phyloP scores from a whole-genome alignment of 2,113 vertebrate genomes.

The Aspidoscelis tigris region DNA sequence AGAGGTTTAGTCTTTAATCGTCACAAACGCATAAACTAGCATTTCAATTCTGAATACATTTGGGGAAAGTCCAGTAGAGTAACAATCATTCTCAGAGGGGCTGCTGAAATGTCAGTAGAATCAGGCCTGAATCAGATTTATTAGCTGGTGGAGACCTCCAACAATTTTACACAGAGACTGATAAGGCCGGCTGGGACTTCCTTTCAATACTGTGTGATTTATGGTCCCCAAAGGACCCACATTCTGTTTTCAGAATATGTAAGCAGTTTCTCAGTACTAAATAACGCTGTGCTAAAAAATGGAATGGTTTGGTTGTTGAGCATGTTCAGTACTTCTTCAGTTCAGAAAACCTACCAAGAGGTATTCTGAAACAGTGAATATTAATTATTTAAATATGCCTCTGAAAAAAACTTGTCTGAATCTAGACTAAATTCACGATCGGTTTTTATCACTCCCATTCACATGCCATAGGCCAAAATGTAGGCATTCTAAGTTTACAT shows the following conservation, averaged over 20 bases:
- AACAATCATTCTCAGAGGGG: constrained; percentile 77
- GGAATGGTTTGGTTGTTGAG: constrained; percentile 30
- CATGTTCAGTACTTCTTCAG: not conserved
- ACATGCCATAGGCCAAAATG: no score
- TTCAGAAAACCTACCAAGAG: constrained; percentile 22
- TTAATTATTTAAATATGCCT: constrained; percentile 13
- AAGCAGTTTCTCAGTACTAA: constrained; percentile 45
- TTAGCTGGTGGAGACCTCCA: constrained; percentile 76
- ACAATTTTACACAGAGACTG: constrained; percentile 76
- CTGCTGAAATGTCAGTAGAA: constrained; percentile 79
- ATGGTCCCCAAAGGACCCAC: constrained; percentile 71
- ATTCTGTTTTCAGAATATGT: constrained; percentile 59
- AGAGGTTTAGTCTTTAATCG: constrained; percentile 74
- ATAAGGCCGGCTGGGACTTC: constrained; percentile 75
- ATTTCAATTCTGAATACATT: constrained; percentile 65
- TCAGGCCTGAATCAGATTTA: constrained; percentile 78
- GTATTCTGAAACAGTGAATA: constrained; percentile 31
- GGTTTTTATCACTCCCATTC: constrained; percentile 1
- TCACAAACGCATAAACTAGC: constrained; percentile 50
- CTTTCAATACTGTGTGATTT: constrained; percentile 79
- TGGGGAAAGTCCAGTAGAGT: constrained; percentile 74
- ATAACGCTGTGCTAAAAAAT: not conserved
- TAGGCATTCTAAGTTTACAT: no score
- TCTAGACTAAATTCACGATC: not conserved
- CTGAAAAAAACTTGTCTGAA: constrained; percentile 4